phyloP scores from a whole-genome alignment of 2,888 invertebrate genomes.

The Hydroisotoma schaefferi region DNA sequence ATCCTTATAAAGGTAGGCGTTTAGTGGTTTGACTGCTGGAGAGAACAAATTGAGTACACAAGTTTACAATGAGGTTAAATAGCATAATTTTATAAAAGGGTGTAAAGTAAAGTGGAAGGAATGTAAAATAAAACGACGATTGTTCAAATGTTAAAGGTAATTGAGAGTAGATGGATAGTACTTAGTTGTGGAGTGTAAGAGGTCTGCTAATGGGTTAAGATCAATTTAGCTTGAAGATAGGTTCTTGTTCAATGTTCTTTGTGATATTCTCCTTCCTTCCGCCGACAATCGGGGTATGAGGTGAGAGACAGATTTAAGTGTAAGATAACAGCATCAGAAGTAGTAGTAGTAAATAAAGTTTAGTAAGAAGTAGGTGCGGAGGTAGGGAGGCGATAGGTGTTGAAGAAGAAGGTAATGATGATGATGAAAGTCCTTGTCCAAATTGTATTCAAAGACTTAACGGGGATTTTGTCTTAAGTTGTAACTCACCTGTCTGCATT shows the following conservation, averaged over 20 bases:
- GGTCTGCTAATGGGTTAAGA: constrained; percentile 4
- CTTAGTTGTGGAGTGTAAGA: constrained; percentile 3
- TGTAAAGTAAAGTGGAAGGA: not conserved
- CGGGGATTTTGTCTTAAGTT: constrained; percentile 4
- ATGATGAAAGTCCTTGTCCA: not conserved
- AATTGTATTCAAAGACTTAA: constrained; percentile 5
- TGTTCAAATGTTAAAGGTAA: not conserved
- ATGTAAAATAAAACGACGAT: not conserved
- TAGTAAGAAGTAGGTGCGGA: too few species aligned
- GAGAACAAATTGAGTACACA: not conserved
- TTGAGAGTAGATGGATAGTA: not conserved
- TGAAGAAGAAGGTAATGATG: not conserved
- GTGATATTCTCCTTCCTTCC: constrained; percentile 9
- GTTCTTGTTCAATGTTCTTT: not conserved
- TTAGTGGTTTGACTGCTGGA: not conserved
- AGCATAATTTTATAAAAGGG: not conserved
- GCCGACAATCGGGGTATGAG: constrained; percentile 10
- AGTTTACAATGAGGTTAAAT: not conserved
- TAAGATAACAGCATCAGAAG: too few species aligned
- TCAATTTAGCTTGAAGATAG: constrained; percentile 1
- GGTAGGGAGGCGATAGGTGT: too few species aligned
- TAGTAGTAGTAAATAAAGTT: too few species aligned
- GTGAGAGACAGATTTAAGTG: constrained; percentile 8
- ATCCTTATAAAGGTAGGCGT: not conserved
- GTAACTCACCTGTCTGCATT: constrained; percentile 19